Percentiles rank a stretch among this genome's conserved stretches.
phyloP scores from a whole-genome alignment of 2,888 invertebrate genomes.

The Rhorus exstirpatorius region DNA sequence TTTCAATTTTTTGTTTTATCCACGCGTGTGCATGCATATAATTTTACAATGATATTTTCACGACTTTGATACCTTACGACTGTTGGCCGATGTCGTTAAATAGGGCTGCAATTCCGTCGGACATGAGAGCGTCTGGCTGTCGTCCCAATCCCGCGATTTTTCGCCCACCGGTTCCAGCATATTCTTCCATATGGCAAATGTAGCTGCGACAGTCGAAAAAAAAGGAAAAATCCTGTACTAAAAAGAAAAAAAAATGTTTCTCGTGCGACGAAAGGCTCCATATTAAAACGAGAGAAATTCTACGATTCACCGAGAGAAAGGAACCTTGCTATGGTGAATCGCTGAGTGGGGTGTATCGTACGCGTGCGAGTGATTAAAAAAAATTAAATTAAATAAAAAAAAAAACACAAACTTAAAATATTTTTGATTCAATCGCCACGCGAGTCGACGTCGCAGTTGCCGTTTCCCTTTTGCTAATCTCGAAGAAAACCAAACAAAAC shows the following conservation, averaged over 20 bases:
- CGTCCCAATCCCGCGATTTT: slow-evolving; percentile 85
- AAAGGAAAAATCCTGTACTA: slow-evolving; percentile 45
- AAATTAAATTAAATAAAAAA: neutral
- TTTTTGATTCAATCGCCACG: too few relatives aligned
- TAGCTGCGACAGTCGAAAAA: slow-evolving; percentile 86
- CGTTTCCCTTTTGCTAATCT: slow-evolving; percentile 17
- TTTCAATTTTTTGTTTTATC: neutral
- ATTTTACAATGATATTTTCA: slow-evolving; percentile 3
- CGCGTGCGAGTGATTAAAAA: neutral
- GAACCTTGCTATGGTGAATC: slow-evolving; percentile 14
- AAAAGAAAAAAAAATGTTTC: slow-evolving; percentile 31
- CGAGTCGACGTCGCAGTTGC: too few relatives aligned
- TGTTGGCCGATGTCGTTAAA: slow-evolving; percentile 78
- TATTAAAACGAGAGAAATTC: slow-evolving; percentile 36
- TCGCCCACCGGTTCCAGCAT: slow-evolving; percentile 87
- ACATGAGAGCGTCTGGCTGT: slow-evolving; percentile 85
- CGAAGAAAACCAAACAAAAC: slow-evolving; percentile 10
- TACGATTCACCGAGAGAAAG: slow-evolving; percentile 27
- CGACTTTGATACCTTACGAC: slow-evolving; percentile 9
- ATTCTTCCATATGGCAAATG: slow-evolving; percentile 88
- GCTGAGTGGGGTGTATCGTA: slow-evolving; percentile 11
- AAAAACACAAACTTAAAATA: neutral
- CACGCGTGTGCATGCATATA: neutral
- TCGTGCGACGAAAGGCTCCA: neutral
- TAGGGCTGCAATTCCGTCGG: slow-evolving; percentile 86